Evolutionary conservation across 2,888 invertebrate genomes (phyloP), one percentile per base, ranked within the genome.

Genomic region (Drosophila phalerata): DNA sequence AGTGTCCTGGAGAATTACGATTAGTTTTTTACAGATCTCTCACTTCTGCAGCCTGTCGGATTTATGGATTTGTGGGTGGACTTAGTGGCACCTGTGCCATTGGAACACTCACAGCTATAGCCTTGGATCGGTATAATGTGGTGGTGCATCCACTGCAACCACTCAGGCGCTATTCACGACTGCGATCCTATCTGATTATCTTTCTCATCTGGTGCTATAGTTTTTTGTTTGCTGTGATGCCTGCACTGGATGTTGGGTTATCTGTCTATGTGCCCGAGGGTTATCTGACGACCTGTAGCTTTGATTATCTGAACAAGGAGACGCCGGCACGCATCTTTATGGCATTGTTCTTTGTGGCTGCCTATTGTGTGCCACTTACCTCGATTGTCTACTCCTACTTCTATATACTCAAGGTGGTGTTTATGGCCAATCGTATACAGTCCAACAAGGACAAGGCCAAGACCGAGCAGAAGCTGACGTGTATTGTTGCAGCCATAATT

Each of bases 221-320:
- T 3, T 92, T 94, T 10, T 78, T 94, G 15, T 96, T 97, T 90
- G 94, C 96, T 2, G 91, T 94, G 5, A 94, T 96, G 56, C 97
- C 97, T 0, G 94, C 96, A 0, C 69, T 92, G 28, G 94, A 95
- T 83, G 93, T 96, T 45, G 96, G 96, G 9, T 94, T 96, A 78
- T 96, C 96, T 22, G 94, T 93, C 37, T 97, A 97, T 92, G 96
- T 96, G 15, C 97, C 97, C 6, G 97, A 97, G 91, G 97, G 97
- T 2, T 97, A 95, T 89, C 94, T 97, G 67, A 97, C 96, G 19
- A 96, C 96, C 83, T 97, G 97, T 92, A 96, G 97, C 86, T 97
- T 96, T 90, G 97, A 97, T 92, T 97, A 97, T 88, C 93, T 97
- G 51, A 95, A 96, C 0, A 94, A 94, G n/a, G 94, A 95, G 58